phyloP scores from a whole-genome alignment of 92 coral and sea anemone species.

The Epizoanthus stellaris region DNA sequence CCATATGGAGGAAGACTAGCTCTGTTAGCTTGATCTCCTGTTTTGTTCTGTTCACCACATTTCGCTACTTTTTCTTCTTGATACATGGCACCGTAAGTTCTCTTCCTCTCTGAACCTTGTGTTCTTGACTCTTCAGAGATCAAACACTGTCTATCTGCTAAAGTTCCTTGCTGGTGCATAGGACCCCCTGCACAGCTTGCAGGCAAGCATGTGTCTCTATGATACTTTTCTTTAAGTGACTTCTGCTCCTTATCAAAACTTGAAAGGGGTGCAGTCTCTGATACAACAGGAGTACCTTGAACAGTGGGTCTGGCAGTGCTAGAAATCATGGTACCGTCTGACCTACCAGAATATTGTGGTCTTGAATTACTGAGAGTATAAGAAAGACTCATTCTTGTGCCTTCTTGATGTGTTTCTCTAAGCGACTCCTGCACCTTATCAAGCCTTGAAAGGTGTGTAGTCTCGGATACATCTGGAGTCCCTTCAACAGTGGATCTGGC shows the following conservation, averaged over 20 bases:
- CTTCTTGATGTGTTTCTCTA: no score
- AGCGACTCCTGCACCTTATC: no score
- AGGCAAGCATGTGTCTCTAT: not conserved
- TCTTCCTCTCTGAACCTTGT: conserved; percentile 9
- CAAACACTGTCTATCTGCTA: not conserved
- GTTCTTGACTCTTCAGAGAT: not conserved
- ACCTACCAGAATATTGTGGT: not conserved
- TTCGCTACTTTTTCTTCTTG: not conserved
- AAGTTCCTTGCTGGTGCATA: not conserved
- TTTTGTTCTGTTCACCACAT: not conserved
- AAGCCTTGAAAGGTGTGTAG: no score
- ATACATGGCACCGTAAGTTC: not conserved
- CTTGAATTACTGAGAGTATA: not conserved
- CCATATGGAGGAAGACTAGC: not conserved
- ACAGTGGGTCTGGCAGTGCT: not conserved
- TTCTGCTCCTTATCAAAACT: not conserved
- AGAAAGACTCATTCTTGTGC: not conserved
- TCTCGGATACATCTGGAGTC: no score
- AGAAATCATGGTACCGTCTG: not conserved
- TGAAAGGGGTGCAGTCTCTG: not conserved
- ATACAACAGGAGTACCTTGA: not conserved
- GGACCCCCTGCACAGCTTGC: not conserved
- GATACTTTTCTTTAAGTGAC: not conserved
- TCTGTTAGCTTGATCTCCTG: not conserved
- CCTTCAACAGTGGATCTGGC: no score